phyloP scores from a whole-genome alignment of 2,797 vertebrate species.

The Syndactyla subalaris region DNA sequence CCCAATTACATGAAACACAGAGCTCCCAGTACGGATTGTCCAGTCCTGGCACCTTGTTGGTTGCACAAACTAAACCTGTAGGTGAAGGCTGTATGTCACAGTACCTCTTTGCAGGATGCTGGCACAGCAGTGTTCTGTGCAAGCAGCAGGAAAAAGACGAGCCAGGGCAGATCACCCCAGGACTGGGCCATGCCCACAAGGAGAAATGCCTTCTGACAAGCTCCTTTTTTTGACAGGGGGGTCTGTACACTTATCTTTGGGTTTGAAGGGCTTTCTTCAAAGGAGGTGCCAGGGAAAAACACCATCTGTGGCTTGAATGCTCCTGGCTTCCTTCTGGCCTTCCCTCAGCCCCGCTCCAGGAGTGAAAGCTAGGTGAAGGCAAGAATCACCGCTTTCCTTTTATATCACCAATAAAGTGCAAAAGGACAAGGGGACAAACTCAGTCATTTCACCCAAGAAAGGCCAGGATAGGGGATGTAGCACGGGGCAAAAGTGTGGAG shows the following conservation, averaged over 20 bases:
- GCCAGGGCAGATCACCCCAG: background rate
- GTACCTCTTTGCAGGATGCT: background rate
- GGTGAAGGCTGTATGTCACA: background rate
- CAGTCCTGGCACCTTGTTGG: background rate
- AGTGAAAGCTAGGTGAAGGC: background rate
- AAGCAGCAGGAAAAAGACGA: background rate
- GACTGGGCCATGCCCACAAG: background rate
- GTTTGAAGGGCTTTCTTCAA: background rate
- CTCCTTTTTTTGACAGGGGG: accelerated
- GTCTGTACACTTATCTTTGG: background rate
- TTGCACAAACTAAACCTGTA: background rate
- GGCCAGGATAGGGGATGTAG: background rate
- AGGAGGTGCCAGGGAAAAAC: background rate
- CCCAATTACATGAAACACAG: background rate
- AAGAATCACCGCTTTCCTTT: background rate
- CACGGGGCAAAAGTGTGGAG: background rate
- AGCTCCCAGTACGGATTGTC: background rate
- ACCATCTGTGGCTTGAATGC: background rate
- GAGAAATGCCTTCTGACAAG: background rate
- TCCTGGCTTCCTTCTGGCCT: background rate
- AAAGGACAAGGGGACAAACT: background rate
- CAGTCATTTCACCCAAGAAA: background rate
- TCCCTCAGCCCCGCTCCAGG: background rate
- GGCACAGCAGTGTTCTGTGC: background rate
- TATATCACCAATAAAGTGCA: background rate